Conservation (phyloP, 2,113 vertebrate genomes). For the Xiphias gladius region DNA sequence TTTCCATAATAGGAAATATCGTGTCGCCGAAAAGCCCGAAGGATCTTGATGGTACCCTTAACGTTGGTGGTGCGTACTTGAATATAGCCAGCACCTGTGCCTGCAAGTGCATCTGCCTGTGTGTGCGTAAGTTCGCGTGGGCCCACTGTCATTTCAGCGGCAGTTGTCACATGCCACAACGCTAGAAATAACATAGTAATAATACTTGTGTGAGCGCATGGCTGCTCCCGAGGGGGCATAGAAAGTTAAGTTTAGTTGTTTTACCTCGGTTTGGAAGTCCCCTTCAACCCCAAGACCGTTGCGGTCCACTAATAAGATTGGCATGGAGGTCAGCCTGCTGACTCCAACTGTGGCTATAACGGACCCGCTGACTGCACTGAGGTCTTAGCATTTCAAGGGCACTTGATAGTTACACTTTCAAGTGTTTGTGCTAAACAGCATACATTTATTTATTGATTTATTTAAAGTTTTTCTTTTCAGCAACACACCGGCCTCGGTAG, state of each 20-base stretch:
- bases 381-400: not conserved
- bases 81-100: slow-evolving; percentile 41
- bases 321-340: slow-evolving; percentile 20
- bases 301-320: slow-evolving; percentile 43
- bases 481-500: not conserved
- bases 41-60: not conserved
- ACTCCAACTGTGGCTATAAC: slow-evolving; percentile 25
- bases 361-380: slow-evolving; percentile 5
- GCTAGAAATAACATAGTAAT: slow-evolving; percentile 78
- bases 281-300: slow-evolving; percentile 2
- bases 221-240: slow-evolving; percentile 34
- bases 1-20: slow-evolving; percentile 53
- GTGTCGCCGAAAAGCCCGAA: slow-evolving; percentile 2
- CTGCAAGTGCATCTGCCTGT: slow-evolving; percentile 11
- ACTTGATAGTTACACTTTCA: not conserved
- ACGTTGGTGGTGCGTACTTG: not conserved
- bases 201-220: slow-evolving; percentile 54
- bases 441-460: not conserved
- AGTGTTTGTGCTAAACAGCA: not conserved
- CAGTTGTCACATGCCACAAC: slow-evolving; percentile 79
- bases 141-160: slow-evolving; percentile 54
- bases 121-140: slow-evolving; percentile 32
- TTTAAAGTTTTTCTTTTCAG: too few relatives aligned
- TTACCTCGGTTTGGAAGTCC: slow-evolving; percentile 57
- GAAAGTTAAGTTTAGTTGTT: slow-evolving; percentile 64